Evolutionary conservation across 2,113 vertebrate genomes (phyloP).

Genomic region (Danio rerio): DNA sequence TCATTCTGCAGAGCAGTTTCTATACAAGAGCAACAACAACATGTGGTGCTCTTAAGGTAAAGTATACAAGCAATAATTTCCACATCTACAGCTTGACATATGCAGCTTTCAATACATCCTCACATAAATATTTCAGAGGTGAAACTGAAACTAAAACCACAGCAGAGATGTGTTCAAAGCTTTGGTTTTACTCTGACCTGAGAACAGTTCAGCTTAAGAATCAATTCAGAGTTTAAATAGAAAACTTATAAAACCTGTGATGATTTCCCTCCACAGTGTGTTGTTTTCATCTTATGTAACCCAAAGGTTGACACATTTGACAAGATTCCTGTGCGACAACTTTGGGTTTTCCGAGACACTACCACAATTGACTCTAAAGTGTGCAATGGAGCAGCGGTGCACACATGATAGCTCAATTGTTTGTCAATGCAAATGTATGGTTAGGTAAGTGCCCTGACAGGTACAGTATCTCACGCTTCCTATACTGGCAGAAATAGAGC

Average conservation of each 20-base stretch:
- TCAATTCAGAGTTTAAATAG: neutral
- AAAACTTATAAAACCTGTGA: neutral
- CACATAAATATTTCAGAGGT: conserved; percentile 10
- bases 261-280: conserved; percentile 12
- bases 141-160: conserved; percentile 30
- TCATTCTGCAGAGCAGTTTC: neutral
- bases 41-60: neutral
- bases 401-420: conserved; percentile 51
- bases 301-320: conserved; percentile 2
- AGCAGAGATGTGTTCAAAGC: neutral
- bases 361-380: conserved; percentile 46
- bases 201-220: neutral
- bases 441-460: conserved; percentile 56
- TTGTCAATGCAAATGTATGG: conserved; percentile 55
- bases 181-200: neutral
- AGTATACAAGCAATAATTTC: neutral
- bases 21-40: neutral
- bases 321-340: neutral
- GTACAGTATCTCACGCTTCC: conserved; percentile 46
- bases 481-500: neutral
- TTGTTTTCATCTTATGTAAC: neutral
- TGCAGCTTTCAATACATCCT: neutral
- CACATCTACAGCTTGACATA: conserved; percentile 1
- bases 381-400: conserved; percentile 33
- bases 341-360: neutral